A percentile compares a stretch with the other conserved stretches of the same genome.
phyloP scores from a whole-genome alignment of 2,113 vertebrate genomes.

The Boleophthalmus pectinirostris region DNA sequence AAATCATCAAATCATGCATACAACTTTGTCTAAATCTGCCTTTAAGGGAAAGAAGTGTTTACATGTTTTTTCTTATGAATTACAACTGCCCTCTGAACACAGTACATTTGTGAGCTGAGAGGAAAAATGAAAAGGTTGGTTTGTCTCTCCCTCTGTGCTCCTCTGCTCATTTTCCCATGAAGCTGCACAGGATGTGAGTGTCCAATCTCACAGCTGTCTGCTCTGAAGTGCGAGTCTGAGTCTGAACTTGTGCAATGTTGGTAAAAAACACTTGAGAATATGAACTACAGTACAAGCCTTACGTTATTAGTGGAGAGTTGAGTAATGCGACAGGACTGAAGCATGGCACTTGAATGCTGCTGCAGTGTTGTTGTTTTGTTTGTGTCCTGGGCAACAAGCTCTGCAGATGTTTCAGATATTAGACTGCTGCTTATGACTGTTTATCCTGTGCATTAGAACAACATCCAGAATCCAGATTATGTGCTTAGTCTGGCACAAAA shows the following conservation, averaged over 20 bases:
- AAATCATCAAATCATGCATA: background rate
- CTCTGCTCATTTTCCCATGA: constrained; percentile 42
- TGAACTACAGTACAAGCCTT: too few relatives aligned
- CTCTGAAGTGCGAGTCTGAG: constrained; percentile 20
- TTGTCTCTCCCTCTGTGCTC: background rate
- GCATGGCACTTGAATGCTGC: constrained; percentile 25
- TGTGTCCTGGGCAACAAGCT: constrained; percentile 59
- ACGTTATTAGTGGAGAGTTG: constrained; percentile 22
- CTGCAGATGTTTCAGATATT: constrained; percentile 24
- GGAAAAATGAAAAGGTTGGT: background rate
- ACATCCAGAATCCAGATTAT: constrained; percentile 31
- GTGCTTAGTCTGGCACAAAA: constrained; percentile 38
- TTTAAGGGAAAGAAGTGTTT: background rate
- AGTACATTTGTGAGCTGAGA: background rate
- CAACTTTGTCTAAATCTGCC: background rate
- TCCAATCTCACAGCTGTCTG: constrained; percentile 55
- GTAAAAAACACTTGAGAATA: background rate
- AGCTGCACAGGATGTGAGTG: constrained; percentile 61
- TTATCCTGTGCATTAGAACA: constrained; percentile 23
- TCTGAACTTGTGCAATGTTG: constrained; percentile 37
- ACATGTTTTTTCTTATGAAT: background rate
- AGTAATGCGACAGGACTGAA: constrained; percentile 51
- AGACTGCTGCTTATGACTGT: constrained; percentile 24
- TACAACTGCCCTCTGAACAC: background rate
- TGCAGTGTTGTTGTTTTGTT: constrained; percentile 58